Conservation (phyloP, 1,140 invertebrate genomes). For the Heliconius congener region DNA sequence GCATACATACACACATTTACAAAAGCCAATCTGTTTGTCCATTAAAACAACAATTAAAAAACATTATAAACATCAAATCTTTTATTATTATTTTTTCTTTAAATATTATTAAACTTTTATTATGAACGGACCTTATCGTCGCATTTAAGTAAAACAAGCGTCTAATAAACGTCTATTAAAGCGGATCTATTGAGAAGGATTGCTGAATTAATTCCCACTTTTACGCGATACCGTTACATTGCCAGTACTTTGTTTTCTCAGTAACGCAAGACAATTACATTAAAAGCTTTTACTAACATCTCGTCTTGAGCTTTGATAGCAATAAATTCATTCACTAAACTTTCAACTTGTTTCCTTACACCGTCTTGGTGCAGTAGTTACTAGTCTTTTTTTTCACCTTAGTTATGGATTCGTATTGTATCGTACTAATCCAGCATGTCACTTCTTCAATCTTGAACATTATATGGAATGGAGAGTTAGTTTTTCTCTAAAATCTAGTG, state of each 20-base stretch:
- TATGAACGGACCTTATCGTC: not conserved
- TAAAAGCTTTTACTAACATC: constrained; percentile 28
- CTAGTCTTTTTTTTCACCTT: not conserved
- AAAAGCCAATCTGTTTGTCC: too few relatives aligned
- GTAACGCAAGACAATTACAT: constrained; percentile 23
- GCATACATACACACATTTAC: too few relatives aligned
- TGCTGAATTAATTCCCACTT: constrained; percentile 37
- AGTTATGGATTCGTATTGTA: not conserved
- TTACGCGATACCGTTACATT: constrained; percentile 24
- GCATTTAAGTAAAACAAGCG: constrained; percentile 30
- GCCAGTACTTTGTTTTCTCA: constrained; percentile 27
- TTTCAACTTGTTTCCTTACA: not conserved
- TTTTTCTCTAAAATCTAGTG: too few relatives aligned
- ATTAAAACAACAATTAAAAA: not conserved
- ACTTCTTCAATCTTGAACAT: too few relatives aligned
- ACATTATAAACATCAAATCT: not conserved
- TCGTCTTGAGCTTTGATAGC: constrained; percentile 13
- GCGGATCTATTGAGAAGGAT: constrained; percentile 37
- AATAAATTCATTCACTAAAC: not conserved
- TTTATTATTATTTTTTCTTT: too few relatives aligned
- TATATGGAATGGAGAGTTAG: too few relatives aligned
- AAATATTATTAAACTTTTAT: not conserved
- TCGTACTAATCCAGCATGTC: too few relatives aligned
- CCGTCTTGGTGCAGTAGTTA: not conserved
- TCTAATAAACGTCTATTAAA: constrained; percentile 33